These are phyloP conservation scores for Narcine bancroftii DNA, from an alignment of 2,113 vertebrate species.

Conservation along the genomic window DNA sequence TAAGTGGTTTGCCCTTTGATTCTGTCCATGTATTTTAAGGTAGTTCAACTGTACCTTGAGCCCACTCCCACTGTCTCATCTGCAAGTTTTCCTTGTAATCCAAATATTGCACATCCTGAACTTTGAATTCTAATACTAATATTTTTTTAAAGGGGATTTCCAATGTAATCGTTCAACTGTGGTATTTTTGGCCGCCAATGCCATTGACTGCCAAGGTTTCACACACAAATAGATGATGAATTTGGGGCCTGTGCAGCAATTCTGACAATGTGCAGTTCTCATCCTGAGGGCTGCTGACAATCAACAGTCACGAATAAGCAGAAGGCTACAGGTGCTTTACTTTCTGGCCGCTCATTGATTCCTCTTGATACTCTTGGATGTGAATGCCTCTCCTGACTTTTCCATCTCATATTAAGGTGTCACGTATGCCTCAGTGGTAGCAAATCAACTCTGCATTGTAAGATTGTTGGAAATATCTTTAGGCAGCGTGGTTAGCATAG, in stretches of 20 bases:
- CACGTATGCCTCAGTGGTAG: background rate
- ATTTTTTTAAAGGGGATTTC: background rate
- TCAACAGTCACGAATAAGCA: background rate
- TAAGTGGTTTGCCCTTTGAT: background rate
- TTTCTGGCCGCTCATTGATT: background rate
- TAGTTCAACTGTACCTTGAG: background rate
- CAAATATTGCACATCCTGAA: background rate
- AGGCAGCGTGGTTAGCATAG: too few species aligned
- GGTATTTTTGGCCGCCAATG: background rate
- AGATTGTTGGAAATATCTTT: background rate
- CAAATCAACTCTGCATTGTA: background rate
- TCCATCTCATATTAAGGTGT: background rate
- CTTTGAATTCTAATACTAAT: background rate
- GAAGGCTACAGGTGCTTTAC: background rate
- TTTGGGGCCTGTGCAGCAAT: background rate
- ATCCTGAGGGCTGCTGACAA: background rate
- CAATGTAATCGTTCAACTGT: background rate
- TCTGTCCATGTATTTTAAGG: background rate
- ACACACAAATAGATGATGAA: background rate
- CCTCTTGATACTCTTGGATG: background rate
- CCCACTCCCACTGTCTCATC: background rate
- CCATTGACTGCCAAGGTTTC: background rate
- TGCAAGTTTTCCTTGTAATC: background rate
- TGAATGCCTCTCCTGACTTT: background rate
- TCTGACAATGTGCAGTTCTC: background rate